These are phyloP conservation scores for Takifugu bimaculatus DNA, from an alignment of 2,113 vertebrate species.

Conservation along the genomic window DNA sequence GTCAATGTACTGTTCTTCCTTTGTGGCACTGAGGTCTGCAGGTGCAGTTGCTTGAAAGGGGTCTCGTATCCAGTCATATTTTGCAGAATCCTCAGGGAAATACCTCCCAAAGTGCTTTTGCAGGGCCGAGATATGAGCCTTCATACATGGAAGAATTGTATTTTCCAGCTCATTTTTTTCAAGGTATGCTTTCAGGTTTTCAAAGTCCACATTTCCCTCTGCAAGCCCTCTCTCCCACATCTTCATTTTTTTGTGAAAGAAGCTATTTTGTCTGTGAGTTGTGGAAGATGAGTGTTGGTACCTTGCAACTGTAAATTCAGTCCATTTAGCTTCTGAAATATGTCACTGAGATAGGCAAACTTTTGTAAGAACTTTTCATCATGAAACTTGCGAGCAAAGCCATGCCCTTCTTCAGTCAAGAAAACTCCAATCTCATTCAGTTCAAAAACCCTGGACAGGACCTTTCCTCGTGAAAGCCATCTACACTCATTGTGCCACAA, in stretches of 20 bases:
- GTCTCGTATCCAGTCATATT: no score
- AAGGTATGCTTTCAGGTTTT: slow-evolving; percentile 4
- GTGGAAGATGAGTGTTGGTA: slow-evolving; percentile 10
- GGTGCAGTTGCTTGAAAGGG: no score
- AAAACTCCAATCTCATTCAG: slow-evolving; percentile 24
- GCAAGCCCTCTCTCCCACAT: neutral
- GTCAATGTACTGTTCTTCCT: no score
- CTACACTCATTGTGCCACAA: slow-evolving; percentile 40
- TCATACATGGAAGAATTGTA: slow-evolving; percentile 4
- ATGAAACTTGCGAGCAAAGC: neutral
- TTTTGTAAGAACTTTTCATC: slow-evolving; percentile 12
- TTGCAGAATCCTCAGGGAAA: neutral
- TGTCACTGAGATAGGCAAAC: slow-evolving; percentile 24
- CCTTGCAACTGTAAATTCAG: slow-evolving; percentile 29
- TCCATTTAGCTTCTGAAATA: slow-evolving; percentile 16
- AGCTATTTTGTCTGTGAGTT: slow-evolving; percentile 20
- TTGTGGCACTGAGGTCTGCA: no score
- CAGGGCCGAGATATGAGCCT: slow-evolving; percentile 1
- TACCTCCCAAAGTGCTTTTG: slow-evolving; percentile 6
- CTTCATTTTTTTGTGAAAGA: neutral
- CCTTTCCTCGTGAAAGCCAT: slow-evolving; percentile 39
- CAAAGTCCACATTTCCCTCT: slow-evolving; percentile 1
- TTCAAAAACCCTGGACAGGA: slow-evolving; percentile 26
- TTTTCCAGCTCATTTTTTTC: neutral
- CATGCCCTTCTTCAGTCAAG: slow-evolving; percentile 10